Conservation (phyloP, 2,113 vertebrate species). For the Lasiurus cinereus region DNA sequence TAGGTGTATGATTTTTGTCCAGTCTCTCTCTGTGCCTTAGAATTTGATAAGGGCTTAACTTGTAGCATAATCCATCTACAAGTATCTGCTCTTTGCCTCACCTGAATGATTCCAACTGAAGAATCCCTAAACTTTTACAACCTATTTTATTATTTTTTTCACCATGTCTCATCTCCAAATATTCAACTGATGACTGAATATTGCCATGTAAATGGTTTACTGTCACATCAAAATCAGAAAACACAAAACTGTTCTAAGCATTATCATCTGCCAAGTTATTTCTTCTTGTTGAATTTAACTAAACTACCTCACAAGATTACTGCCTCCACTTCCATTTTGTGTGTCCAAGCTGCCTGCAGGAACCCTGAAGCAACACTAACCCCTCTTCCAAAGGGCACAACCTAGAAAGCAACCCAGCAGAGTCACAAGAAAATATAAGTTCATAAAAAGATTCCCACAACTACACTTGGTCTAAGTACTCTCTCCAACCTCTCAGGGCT, state of each 20-base stretch:
- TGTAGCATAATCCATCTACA: background rate
- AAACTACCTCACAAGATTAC: background rate
- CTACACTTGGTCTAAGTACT: background rate
- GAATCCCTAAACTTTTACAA: background rate
- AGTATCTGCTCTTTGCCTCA: background rate
- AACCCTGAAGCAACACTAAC: background rate
- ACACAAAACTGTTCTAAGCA: background rate
- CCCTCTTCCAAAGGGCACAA: no score
- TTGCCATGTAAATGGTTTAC: background rate
- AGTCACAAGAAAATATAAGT: constrained; percentile 6
- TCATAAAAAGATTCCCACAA: background rate
- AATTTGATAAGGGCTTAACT: background rate
- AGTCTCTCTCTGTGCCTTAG: constrained; percentile 9
- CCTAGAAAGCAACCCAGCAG: background rate
- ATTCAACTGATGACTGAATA: background rate
- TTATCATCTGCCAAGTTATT: background rate
- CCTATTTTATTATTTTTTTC: background rate
- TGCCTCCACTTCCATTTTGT: background rate
- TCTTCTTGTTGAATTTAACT: background rate
- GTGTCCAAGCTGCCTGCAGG: background rate
- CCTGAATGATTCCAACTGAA: background rate
- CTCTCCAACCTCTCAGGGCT: background rate
- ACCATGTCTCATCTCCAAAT: background rate
- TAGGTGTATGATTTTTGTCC: no score
- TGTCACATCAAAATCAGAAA: constrained; percentile 8